Base-by-base conservation (phyloP, 2,113 vertebrate species). In the Pachypanchax playfairii region DNA sequence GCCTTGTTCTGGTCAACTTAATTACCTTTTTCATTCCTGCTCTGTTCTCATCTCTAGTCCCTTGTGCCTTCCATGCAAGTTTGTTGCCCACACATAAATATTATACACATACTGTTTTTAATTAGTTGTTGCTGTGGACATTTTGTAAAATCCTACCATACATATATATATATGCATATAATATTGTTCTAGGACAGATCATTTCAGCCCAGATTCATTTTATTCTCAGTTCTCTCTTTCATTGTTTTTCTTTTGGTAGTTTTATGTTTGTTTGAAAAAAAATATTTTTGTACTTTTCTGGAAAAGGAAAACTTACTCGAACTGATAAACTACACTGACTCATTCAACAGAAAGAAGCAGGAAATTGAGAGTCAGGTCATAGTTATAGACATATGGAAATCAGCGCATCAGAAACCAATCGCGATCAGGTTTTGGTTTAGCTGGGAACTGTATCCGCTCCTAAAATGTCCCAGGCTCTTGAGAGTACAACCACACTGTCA, bases 1-100 rank as follows among this genome's bases (percentile, higher is more conserved):
- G 60, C 65, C 70, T 87, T 70, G 77, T 85, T 87, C 70, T 79
- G 82, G 84, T 89, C 85, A 83, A 73, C 83, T 89, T 89, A 90
- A 91, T 91, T 89, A 90, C 75, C 64, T 83, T 86, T 42, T 85
- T 80, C 54, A 74, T 36, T 64, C 48, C 39, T 42, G 70, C 59
- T 25, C 56, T 36, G 47, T 52, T 70, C 83, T 84, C 71, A 73
- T 77, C 64, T 44, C 12, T 31, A 63, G 61, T 63, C 58, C 49
- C 58, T 58, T 53, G 75, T 75, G 67, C 55, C 76, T 75, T 52
- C 58, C 63, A 47, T 44, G 26, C 56, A 69, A 68, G 48, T 44
- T 59, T 62, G 73, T 78, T 79, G 47, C 26, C 15, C 43, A 53
- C 70, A 42, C 42, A 17, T 44, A 76, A 75, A 75, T 61, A 67